Evolutionary conservation across 2,888 invertebrate species (phyloP), one percentile per base, ranked within the genome.

Genomic region (Leptopilina drosophilae): DNA sequence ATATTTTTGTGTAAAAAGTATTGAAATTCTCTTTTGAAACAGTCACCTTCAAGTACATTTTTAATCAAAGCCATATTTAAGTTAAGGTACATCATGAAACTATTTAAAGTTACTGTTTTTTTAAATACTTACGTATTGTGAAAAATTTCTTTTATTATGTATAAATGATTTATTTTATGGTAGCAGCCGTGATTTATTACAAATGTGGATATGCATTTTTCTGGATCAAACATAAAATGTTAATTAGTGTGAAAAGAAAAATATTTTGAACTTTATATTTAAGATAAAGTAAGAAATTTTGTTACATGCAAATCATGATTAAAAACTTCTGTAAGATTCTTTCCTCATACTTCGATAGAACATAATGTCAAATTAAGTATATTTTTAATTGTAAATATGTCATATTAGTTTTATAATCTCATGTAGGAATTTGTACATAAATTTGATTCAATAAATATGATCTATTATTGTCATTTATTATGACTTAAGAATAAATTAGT

Each of bases 371-470:
- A 33, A 26, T 53, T 26, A 26, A 69, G 53, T 12, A 33, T 49
- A 73, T 73, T 73, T 56, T n/a, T 2, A 73, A 53, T 56, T 73
- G 56, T 56, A 73, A 73, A 73, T 73, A 73, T 26, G 26, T 33
- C 33, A 56, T 20, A n/a, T n/a, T 20, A 56, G 9, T 56, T 73
- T 73, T n/a, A 33, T 33, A 53, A 56, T 56, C 33, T 14, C 53
- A 56, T 73, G 33, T 73, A n/a, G 69, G 69, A 73, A 53, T 14
- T 33, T 73, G 69, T 73, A 73, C 33, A 73, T 73, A 73, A 73
- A 33, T n/a, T 49, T 73, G 26, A 53, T 73, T 73, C n/a, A 33
- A 26, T 26, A 73, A 56, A 33, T 26, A 26, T 56, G 26, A 11
- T 49, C 12, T 11, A 49, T 49, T 8, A 26, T 8, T n/a, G 33